Conservation (phyloP, 2,888 invertebrate genomes). For the Urechis unicinctus region DNA sequence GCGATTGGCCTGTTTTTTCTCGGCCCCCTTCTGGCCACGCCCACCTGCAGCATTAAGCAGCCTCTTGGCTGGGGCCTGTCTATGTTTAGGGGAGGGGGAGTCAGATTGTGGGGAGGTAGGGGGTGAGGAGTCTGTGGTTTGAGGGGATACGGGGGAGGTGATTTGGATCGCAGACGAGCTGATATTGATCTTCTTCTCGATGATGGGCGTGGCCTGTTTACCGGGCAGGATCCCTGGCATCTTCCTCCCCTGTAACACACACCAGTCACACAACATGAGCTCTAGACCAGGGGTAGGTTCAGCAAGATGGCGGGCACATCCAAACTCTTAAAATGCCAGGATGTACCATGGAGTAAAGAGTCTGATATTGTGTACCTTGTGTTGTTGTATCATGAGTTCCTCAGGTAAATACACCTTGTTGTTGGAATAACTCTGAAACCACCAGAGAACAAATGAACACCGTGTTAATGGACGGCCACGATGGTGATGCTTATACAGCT, state of each 20-base stretch:
- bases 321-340: too few relatives aligned
- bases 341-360: too few relatives aligned
- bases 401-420: conserved; percentile 43
- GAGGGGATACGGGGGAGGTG: not conserved
- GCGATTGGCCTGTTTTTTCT: too few relatives aligned
- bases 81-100: not conserved
- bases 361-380: conserved; percentile 25
- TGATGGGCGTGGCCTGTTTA: not conserved
- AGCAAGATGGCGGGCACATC: too few relatives aligned
- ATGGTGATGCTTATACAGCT: too few relatives aligned
- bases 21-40: too few relatives aligned
- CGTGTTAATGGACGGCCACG: not conserved
- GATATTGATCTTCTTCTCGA: not conserved
- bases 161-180: not conserved
- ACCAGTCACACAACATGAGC: too few relatives aligned
- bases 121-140: not conserved
- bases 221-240: not conserved
- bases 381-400: conserved; percentile 34
- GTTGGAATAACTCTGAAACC: conserved; percentile 34
- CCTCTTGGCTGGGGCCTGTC: not conserved
- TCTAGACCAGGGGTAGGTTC: too few relatives aligned
- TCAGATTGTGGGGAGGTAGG: not conserved
- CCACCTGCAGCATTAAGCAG: too few relatives aligned
- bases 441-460: not conserved
- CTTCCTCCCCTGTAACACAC: too few relatives aligned